Conservation (phyloP, 2,888 invertebrate species). For the Cheilosia impressa region DNA sequence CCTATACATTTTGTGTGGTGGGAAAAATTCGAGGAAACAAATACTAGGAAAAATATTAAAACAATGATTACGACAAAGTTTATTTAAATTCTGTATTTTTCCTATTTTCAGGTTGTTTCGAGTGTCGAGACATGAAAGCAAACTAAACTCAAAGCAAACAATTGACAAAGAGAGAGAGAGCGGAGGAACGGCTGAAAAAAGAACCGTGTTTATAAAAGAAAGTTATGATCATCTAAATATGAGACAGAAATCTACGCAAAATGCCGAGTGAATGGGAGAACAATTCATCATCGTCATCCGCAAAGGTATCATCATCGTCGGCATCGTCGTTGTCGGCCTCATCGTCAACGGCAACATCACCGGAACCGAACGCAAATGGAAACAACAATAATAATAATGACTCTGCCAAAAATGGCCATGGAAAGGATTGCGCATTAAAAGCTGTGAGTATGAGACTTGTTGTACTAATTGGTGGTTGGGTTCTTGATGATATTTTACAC, state of each 20-base stretch:
- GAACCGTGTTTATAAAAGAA: slow-evolving; percentile 45
- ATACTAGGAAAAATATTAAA: slow-evolving; percentile 37
- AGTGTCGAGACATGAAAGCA: slow-evolving; percentile 46
- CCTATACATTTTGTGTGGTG: slow-evolving; percentile 11
- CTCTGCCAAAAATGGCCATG: slow-evolving; percentile 71
- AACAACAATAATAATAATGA: slow-evolving; percentile 64
- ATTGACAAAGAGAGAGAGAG: not conserved
- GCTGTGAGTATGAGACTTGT: slow-evolving; percentile 51
- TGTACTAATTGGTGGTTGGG: slow-evolving; percentile 21
- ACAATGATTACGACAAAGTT: slow-evolving; percentile 58
- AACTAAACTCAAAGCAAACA: slow-evolving; percentile 31
- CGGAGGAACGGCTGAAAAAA: not conserved
- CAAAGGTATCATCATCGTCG: slow-evolving; percentile 67
- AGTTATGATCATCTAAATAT: slow-evolving; percentile 69
- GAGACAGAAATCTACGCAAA: slow-evolving; percentile 71
- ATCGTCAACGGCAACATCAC: slow-evolving; percentile 73
- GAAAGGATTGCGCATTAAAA: slow-evolving; percentile 69
- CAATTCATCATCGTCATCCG: slow-evolving; percentile 70
- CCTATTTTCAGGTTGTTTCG: slow-evolving; percentile 54
- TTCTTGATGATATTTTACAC: not conserved
- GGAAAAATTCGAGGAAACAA: slow-evolving; percentile 22
- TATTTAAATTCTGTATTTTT: slow-evolving; percentile 53
- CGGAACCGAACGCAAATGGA: slow-evolving; percentile 70
- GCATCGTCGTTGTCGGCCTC: slow-evolving; percentile 69
- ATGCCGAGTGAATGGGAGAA: slow-evolving; percentile 75